Evolutionary conservation across 2,797 vertebrate species (phyloP).

Genomic region (Allobates femoralis): DNA sequence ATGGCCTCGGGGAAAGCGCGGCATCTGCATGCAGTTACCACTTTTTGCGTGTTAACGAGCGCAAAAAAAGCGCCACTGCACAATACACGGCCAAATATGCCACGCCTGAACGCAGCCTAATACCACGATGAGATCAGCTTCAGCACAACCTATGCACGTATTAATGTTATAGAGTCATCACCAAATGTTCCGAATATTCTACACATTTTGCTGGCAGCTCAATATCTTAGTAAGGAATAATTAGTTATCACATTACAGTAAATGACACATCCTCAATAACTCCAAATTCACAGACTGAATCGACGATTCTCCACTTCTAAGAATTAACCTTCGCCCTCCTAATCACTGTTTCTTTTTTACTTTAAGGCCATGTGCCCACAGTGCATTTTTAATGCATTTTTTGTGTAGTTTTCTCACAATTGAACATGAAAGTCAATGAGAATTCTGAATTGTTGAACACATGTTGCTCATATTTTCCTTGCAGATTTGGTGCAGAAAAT

Average conservation of each 20-base stretch:
- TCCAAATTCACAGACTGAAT: background rate
- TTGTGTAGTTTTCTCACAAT: no score
- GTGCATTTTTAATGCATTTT: no score
- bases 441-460: no score
- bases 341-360: background rate
- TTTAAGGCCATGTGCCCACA: no score
- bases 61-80: no score
- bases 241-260: background rate
- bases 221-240: background rate
- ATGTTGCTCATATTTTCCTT: background rate
- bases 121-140: background rate
- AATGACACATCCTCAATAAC: background rate
- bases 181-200: background rate
- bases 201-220: slow-evolving; percentile 25
- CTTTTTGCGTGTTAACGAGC: no score
- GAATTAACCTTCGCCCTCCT: background rate
- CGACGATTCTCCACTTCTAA: background rate
- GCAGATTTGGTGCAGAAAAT: no score
- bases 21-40: no score
- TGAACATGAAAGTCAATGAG: no score
- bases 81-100: no score
- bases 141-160: background rate
- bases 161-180: slow-evolving; percentile 16
- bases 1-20: no score
- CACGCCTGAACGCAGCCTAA: no score